Percentiles rank a stretch among this genome's conserved stretches.
phyloP scores from a whole-genome alignment of 1,140 invertebrate genomes.

The Pteromalus puparum region DNA sequence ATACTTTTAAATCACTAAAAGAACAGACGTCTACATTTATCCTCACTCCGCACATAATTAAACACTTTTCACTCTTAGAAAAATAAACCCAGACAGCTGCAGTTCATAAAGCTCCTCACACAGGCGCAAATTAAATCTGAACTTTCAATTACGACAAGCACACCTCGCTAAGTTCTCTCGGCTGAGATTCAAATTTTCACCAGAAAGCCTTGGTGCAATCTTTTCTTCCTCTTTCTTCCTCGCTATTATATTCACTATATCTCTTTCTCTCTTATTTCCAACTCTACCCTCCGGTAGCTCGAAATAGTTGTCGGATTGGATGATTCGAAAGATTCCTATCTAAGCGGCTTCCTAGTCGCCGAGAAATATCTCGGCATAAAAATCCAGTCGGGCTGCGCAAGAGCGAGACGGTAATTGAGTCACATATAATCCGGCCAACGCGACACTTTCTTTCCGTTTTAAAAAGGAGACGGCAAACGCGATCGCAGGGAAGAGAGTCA shows the following conservation, averaged over 20 bases:
- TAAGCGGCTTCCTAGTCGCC: slow-evolving; percentile 32
- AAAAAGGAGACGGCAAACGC: neutral
- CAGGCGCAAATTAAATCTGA: neutral
- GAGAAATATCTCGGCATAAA: slow-evolving; percentile 54
- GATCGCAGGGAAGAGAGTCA: neutral
- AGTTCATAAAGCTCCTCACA: neutral
- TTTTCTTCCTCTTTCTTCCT: neutral
- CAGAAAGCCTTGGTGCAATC: too few relatives aligned
- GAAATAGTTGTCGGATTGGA: neutral
- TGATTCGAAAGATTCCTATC: slow-evolving; percentile 24
- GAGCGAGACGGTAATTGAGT: slow-evolving; percentile 62
- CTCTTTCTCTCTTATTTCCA: neutral
- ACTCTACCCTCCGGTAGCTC: neutral
- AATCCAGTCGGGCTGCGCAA: slow-evolving; percentile 53
- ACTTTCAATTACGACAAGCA: slow-evolving; percentile 20
- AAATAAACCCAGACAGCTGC: too few relatives aligned
- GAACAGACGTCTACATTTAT: too few relatives aligned
- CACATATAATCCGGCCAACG: slow-evolving; percentile 61
- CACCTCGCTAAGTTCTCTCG: neutral
- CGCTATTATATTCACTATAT: too few relatives aligned
- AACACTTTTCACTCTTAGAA: too few relatives aligned
- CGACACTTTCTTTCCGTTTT: neutral
- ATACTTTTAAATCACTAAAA: too few relatives aligned
- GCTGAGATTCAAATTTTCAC: slow-evolving; percentile 17
- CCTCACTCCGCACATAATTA: too few relatives aligned